phyloP scores from a whole-genome alignment of 2,113 vertebrate genomes.

The Empidonax alnorum region DNA sequence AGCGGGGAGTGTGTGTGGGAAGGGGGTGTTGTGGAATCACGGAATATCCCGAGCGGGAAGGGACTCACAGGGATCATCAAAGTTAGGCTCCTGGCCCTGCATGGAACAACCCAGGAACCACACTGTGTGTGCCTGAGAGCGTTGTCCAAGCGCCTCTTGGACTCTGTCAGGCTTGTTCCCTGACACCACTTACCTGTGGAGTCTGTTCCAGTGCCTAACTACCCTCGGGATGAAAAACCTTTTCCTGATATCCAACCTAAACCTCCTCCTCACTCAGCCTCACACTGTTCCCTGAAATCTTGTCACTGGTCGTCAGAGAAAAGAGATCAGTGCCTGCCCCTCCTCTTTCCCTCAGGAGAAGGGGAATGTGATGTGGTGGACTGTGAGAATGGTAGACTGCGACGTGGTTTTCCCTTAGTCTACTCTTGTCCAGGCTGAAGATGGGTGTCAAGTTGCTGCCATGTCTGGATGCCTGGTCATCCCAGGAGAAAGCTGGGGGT shows the following conservation, averaged over 20 bases:
- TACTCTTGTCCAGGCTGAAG: background rate
- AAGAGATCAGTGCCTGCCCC: background rate
- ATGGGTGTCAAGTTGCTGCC: too few relatives aligned
- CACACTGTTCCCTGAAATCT: rapidly evolving
- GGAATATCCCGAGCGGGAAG: background rate
- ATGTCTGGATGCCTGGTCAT: too few relatives aligned
- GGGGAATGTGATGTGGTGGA: too few relatives aligned
- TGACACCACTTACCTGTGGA: background rate
- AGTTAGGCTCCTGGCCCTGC: background rate
- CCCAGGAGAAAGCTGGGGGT: background rate
- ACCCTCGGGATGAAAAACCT: background rate
- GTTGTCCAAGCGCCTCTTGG: background rate
- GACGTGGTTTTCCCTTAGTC: too few relatives aligned
- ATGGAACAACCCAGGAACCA: background rate
- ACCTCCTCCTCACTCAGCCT: background rate
- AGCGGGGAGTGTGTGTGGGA: background rate
- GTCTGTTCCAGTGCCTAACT: background rate
- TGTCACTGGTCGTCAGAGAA: background rate
- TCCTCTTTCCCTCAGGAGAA: background rate
- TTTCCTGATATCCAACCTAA: background rate
- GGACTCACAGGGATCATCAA: rapidly evolving
- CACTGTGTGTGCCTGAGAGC: background rate
- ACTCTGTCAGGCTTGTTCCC: background rate
- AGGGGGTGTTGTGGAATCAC: rapidly evolving
- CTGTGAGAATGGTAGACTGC: too few relatives aligned